Evolutionary conservation across 2,888 invertebrate genomes (phyloP).

Genomic region (Sthenelais limicola): DNA sequence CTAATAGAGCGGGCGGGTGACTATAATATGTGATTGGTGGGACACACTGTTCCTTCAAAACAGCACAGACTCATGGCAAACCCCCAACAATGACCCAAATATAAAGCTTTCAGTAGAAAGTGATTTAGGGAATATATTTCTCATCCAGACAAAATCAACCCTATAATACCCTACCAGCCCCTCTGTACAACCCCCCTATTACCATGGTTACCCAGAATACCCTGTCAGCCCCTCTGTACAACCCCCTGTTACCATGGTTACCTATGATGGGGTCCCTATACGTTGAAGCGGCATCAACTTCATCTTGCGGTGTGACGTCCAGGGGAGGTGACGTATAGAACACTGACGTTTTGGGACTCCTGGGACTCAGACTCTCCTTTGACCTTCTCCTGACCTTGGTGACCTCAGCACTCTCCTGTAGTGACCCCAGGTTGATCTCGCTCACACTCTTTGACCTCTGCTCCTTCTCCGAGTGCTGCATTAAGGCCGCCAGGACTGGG

Average conservation of each 20-base stretch:
- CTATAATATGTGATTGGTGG: too few relatives aligned
- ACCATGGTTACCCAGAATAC: too few relatives aligned
- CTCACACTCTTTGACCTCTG: not conserved
- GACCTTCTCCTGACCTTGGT: not conserved
- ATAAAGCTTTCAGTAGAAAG: too few relatives aligned
- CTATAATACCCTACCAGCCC: too few relatives aligned
- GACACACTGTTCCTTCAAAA: too few relatives aligned
- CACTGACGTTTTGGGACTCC: not conserved
- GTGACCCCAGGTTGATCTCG: not conserved
- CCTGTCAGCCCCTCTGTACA: not conserved
- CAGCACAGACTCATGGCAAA: too few relatives aligned
- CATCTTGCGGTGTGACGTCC: too few relatives aligned
- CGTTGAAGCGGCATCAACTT: too few relatives aligned
- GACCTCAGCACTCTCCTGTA: not conserved
- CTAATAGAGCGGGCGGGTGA: too few relatives aligned
- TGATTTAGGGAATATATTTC: too few relatives aligned
- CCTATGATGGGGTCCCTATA: constrained; percentile 21
- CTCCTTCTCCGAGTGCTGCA: not conserved
- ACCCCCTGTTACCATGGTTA: not conserved
- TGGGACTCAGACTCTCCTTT: not conserved
- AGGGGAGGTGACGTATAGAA: constrained; percentile 3
- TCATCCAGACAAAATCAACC: too few relatives aligned
- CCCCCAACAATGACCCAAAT: too few relatives aligned
- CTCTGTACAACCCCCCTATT: not conserved
- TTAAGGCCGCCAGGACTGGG: not conserved